Evolutionary conservation across 2,797 vertebrate genomes (phyloP), one percentile per base, ranked within the genome.

Genomic region (Arnoldichthys spilopterus): DNA sequence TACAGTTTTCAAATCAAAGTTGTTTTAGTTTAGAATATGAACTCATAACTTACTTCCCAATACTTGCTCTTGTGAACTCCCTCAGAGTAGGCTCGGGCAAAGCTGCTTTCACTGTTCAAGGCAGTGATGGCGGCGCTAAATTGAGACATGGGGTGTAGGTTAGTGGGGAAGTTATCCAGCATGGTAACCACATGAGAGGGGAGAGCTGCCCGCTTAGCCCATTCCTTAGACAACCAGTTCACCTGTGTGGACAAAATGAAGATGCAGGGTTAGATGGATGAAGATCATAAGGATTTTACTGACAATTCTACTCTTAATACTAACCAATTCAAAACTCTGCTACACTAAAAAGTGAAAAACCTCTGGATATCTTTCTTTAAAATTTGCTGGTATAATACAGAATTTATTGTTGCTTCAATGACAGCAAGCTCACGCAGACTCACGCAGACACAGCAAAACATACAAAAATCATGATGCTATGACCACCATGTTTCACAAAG

Each of bases 101-200:
- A 99, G 80, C 89, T 94, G 92, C 97, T 99, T 91, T 99, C 98
- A 12, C 97, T 98, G 92, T 98, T 99, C 89, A 98, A 95, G 20
- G 97, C 97, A 0, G 97, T 99, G 87, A 99, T 85, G 43, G 97
- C 95, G 0, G 97, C 96, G 6, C 97, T 99, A 87, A 98, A 95
- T 91, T 99, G 97, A 78, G 97, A 98, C 97, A 99, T 98, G 82
- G 97, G 98, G 89, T 98, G 97, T 72, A 99, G 92, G 90, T 98
- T 99, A 87, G 93, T 99, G 82, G 97, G 97, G 89, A 99, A 98
- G 84, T 98, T 99, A 87, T 99, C 98, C 92, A 98, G 84, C 97
- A 99, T 99, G 85, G 97, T 98, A 88, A 97, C 96, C 51, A 99
- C 97, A 0, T 98, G 97, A 16, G 98, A 99, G 71, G 97, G 97